Evolutionary conservation across 2,888 invertebrate species (phyloP), one percentile per base, ranked within the genome.

Genomic region (Mimas tiliae): DNA sequence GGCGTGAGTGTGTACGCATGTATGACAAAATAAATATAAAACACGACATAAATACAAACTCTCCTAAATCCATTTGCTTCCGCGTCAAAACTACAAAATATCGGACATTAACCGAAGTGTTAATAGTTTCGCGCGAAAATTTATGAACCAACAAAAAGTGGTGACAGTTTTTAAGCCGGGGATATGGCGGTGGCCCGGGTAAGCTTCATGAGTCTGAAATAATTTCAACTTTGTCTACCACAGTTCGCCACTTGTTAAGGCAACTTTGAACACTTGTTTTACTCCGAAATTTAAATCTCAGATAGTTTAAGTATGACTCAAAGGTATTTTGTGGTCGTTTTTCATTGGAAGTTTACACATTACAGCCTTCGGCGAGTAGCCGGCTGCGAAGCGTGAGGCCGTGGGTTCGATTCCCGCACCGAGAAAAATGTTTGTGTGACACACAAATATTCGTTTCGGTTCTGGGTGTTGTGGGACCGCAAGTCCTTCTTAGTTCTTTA

Each of bases 141-240:
- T 58, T 58, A 50, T 19, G 58, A 38, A 58, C 58, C 11, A 58
- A 42, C 58, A 58, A 67, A 66, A 48, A 65, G 62, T 63, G 66
- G 68, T 51, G 70, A 72, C 70, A 64, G 68, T 70, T 72, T 70
- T 69, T 66, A 72, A 70, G 66, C 70, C 65, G 52, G 63, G 66
- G 63, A 70, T 69, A 72, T 70, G 68, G 69, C 70, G 67, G 67
- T 72, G 69, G 62, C 67, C 68, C 52, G 50, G 64, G 51, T 66
- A 52, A 68, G 67, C 72, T 66, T 53, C 62, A 66, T 65, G 68
- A 70, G 65, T 65, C 72, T 66, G 66, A 64, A 67, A 67, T 68
- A 69, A 72, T 72, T 70, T 69, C 65, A 70, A 72, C 68, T 72
- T 69, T 66, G 67, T 63, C 69, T 52, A 52, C 62, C 55, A 58